Conservation (phyloP, 2,888 invertebrate species). For the Mantis religiosa region DNA sequence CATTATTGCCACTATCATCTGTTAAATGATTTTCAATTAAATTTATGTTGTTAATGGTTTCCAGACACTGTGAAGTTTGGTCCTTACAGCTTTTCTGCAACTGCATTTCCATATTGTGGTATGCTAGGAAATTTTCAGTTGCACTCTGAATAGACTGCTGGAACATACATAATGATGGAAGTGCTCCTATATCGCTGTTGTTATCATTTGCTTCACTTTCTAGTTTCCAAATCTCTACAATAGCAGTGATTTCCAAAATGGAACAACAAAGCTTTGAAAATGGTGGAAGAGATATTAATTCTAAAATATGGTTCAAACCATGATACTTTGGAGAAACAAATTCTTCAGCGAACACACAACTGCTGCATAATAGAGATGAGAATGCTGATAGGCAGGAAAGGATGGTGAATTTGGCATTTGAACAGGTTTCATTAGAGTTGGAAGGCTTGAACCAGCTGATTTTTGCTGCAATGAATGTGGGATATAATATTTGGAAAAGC, state of each 20-base stretch:
- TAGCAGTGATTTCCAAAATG: constrained; percentile 57
- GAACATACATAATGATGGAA: constrained; percentile 29
- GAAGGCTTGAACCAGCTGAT: constrained; percentile 46
- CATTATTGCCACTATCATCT: not conserved
- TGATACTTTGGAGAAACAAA: constrained; percentile 53
- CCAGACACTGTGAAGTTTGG: not conserved
- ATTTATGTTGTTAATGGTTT: not conserved
- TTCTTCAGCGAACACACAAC: constrained; percentile 54
- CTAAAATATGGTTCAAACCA: constrained; percentile 54
- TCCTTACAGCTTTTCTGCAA: not conserved
- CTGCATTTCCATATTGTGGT: not conserved
- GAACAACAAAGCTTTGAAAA: constrained; percentile 58
- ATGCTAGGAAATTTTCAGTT: not conserved
- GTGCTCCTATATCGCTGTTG: not conserved
- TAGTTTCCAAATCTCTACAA: constrained; percentile 55
- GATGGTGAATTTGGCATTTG: constrained; percentile 55
- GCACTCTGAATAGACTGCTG: constrained; percentile 23
- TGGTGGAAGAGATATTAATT: constrained; percentile 50
- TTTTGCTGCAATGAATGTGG: constrained; percentile 56
- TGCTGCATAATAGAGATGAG: constrained; percentile 51
- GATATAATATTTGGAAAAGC: constrained; percentile 57
- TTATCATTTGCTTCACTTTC: constrained; percentile 15
- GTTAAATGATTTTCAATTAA: not conserved
- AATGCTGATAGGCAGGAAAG: constrained; percentile 58
- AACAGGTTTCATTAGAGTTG: constrained; percentile 36